Evolutionary conservation across 2,113 vertebrate genomes (phyloP).

Genomic region (Pavo muticus): DNA sequence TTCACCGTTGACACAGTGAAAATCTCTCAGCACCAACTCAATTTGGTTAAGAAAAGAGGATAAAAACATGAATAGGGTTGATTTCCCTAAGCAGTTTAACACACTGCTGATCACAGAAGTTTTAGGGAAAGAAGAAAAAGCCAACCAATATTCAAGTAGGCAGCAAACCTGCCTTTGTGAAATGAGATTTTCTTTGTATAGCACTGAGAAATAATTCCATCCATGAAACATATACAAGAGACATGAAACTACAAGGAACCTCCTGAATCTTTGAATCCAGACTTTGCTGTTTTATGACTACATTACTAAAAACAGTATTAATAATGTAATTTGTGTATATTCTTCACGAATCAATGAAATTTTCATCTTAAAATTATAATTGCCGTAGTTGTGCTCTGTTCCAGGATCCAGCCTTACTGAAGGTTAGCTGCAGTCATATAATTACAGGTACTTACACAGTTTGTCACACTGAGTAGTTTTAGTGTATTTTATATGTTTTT

Average conservation of each 20-base stretch:
- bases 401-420: neutral
- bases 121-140: neutral
- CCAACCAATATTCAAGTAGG: neutral
- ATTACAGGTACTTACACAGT: neutral
- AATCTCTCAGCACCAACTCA: neutral
- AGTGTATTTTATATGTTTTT: neutral
- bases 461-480: neutral
- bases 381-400: neutral
- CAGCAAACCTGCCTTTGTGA: neutral
- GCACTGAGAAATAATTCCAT: neutral
- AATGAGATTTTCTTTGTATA: constrained; percentile 26
- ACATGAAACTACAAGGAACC: neutral
- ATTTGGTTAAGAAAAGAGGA: constrained; percentile 50
- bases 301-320: neutral
- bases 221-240: neutral
- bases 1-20: neutral
- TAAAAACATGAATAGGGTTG: neutral
- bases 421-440: neutral
- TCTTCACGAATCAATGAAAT: neutral
- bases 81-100: constrained; percentile 29
- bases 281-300: neutral
- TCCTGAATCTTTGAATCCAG: neutral
- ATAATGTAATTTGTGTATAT: neutral
- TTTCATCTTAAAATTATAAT: neutral
- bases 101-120: neutral